Conservation (phyloP, 2,113 vertebrate species). For the Notarius quadriscutis region DNA sequence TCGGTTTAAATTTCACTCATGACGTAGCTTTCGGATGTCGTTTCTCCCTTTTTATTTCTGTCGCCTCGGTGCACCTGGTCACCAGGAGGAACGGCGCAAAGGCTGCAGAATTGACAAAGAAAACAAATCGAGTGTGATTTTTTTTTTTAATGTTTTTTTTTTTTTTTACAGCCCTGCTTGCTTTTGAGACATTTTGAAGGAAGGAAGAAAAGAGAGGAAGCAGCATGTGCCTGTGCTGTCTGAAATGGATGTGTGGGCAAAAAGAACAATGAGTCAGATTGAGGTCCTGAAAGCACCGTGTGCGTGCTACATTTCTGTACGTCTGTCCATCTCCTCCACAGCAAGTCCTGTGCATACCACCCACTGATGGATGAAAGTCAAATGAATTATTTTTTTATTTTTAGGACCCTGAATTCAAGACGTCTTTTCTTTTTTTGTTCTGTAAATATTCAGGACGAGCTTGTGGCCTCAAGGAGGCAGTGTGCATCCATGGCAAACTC, state of each 20-base stretch:
- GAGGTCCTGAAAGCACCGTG: conserved; percentile 1
- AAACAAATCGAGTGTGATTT: not conserved
- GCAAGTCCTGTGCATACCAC: conserved; percentile 15
- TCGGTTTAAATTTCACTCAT: not conserved
- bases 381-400: not conserved
- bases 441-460: not conserved
- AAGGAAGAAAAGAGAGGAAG: not conserved
- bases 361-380: conserved; percentile 33
- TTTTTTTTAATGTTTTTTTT: no score
- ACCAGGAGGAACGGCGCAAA: not conserved
- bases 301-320: conserved; percentile 7
- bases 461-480: conserved; percentile 83
- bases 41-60: not conserved
- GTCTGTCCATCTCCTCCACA: conserved; percentile 14
- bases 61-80: not conserved
- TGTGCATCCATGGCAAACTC: conserved; percentile 70
- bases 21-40: not conserved
- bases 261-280: conserved; percentile 42
- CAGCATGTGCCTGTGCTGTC: conserved; percentile 30
- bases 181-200: conserved; percentile 4
- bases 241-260: conserved; percentile 32
- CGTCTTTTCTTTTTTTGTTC: not conserved
- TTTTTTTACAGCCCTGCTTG: conserved; percentile 17
- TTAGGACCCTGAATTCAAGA: not conserved
- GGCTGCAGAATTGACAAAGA: not conserved